A percentile compares a stretch with the other conserved stretches of the same genome.
These are phyloP conservation scores for Urocynchramus pylzowi DNA, from an alignment of 2,113 vertebrate genomes.

Conservation along the genomic window DNA sequence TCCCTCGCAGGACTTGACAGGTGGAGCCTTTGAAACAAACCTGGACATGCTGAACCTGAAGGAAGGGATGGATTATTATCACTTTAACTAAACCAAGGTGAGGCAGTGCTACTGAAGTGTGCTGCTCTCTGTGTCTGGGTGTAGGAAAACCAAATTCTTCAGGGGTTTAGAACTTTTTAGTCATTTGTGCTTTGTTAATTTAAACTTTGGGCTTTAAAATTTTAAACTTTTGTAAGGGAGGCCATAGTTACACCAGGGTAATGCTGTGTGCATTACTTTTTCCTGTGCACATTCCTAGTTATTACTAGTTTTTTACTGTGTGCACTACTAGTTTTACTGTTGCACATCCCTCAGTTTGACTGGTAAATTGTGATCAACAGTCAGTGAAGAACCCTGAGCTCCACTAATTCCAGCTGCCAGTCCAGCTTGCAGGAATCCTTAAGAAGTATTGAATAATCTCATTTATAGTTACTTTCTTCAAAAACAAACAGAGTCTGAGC, in stretches of 20 bases:
- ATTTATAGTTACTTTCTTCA: neutral
- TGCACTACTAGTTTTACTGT: neutral
- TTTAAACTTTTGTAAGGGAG: neutral
- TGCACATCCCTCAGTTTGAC: neutral
- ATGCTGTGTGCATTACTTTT: neutral
- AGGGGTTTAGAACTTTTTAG: neutral
- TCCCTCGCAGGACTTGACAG: slow-evolving; percentile 85
- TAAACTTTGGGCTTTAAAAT: neutral
- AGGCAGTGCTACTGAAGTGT: neutral
- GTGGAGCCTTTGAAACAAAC: slow-evolving; percentile 86
- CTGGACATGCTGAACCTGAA: slow-evolving; percentile 71
- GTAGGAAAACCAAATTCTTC: neutral
- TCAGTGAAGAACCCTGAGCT: neutral
- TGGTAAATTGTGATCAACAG: neutral
- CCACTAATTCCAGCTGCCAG: neutral
- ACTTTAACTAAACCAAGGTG: slow-evolving; percentile 71
- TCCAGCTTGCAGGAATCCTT: neutral
- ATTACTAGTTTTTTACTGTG: neutral
- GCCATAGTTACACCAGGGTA: neutral
- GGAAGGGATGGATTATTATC: slow-evolving; percentile 83
- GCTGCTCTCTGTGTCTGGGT: neutral
- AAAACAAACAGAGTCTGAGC: neutral
- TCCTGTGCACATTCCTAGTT: too few species aligned
- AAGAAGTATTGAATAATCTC: neutral
- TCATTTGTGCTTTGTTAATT: neutral